phyloP scores from a whole-genome alignment of 2,113 vertebrate species.

The Pachyramphus minor region DNA sequence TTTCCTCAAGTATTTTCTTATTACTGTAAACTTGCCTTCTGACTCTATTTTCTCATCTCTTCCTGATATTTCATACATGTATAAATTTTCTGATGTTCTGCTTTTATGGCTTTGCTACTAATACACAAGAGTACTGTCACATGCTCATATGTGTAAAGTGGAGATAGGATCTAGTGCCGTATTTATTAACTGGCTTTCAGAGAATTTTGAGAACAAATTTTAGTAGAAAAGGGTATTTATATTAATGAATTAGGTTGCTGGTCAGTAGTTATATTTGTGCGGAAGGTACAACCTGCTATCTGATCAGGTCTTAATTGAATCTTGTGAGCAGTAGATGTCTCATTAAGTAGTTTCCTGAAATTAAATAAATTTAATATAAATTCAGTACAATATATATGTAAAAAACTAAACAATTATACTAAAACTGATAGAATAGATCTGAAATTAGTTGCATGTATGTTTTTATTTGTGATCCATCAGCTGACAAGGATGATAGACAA shows the following conservation, averaged over 20 bases:
- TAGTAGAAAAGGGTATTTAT: background rate
- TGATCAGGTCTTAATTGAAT: conserved; percentile 22
- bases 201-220: background rate
- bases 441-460: background rate
- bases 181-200: background rate
- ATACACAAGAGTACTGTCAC: background rate
- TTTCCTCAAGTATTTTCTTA: background rate
- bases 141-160: background rate
- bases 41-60: background rate
- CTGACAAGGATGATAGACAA: background rate
- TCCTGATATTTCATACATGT: background rate
- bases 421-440: background rate
- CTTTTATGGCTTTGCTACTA: background rate
- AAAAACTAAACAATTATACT: background rate
- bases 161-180: background rate
- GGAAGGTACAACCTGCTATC: background rate
- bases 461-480: background rate
- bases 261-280: background rate
- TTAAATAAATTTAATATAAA: conserved; percentile 11
- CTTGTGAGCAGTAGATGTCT: background rate
- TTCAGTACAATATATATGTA: background rate
- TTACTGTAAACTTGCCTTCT: background rate
- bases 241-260: background rate
- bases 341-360: background rate
- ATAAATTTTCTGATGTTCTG: background rate